These are phyloP conservation scores for Orcinus orca DNA, from an alignment of 2,113 vertebrate genomes.

Conservation along the genomic window DNA sequence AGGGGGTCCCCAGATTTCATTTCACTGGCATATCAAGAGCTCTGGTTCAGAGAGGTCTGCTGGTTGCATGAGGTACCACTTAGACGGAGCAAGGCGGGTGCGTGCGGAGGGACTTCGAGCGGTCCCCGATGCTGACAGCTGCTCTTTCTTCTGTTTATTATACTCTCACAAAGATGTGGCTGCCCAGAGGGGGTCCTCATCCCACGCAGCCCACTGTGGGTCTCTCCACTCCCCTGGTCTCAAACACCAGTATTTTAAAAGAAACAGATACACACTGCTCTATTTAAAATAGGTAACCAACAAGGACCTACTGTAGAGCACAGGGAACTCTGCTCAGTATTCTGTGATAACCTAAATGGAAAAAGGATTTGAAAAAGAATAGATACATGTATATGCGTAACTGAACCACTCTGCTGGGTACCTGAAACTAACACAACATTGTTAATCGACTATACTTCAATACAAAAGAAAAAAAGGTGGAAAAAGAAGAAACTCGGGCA, in stretches of 20 bases:
- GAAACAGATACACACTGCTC: not conserved
- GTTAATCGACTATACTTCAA: not conserved
- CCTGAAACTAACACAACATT: not conserved
- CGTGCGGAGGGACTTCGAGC: fast-evolving
- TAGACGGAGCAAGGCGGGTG: not conserved
- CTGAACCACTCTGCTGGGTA: not conserved
- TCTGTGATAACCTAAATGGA: not conserved
- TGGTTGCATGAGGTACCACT: fast-evolving
- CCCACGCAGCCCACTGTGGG: fast-evolving
- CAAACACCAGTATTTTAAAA: not conserved
- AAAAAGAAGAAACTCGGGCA: no score
- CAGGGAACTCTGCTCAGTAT: not conserved
- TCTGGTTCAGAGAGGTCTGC: no score
- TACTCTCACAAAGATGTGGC: not conserved
- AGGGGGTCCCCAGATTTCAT: not conserved
- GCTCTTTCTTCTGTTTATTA: fast-evolving
- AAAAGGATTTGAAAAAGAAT: not conserved
- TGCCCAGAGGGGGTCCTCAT: not conserved
- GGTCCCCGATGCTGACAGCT: not conserved
- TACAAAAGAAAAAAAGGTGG: not conserved
- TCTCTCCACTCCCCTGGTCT: no score
- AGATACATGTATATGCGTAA: not conserved
- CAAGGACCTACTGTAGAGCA: not conserved
- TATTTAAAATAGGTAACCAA: not conserved
- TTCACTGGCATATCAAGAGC: not conserved